Evolutionary conservation across 1,140 invertebrate species (phyloP), one percentile per base, ranked within the genome.

Genomic region (Hestina assimilis): DNA sequence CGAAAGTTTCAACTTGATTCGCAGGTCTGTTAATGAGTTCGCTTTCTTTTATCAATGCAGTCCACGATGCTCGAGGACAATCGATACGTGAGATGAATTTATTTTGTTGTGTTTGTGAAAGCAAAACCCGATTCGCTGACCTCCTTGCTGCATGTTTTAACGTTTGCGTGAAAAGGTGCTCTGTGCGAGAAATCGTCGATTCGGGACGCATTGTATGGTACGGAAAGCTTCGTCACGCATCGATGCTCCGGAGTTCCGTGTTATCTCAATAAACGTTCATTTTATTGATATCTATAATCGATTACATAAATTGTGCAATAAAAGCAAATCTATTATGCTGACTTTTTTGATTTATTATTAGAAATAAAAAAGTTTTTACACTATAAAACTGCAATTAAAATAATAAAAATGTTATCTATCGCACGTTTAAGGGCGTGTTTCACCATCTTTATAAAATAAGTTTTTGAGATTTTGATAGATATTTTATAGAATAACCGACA

Each of bases 51-150:
- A 73, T 65, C 83, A 75, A 85, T 85, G 79, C 77, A 80, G 72
- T 69, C 70, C 69, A 69, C 63, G 63, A 81, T 68, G 72, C 66
- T 73, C 51, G 82, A 83, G 81, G 83, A 86, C 83, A 85, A 85
- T 86, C 85, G 68, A 85, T 88, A 88, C 83, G 83, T 88, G 85
- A 83, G 76, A 78, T 80, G 85, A 88, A 88, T 88, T 88, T 86
- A 86, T 88, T 88, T 88, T 83, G 80, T 88, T 83, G 76, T 86
- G 77, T 88, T 86, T 88, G 85, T 88, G 83, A 88, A 88, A 88
- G 85, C 85, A 79, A 85, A 83, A 80, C 83, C 69, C 64, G 83
- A 75, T 73, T 79, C 72, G 59, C 66, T 88, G 83, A 87, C 85
- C 85, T 83, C 80, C 79, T 88, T 88, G 80, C 53, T 74, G 64